Conservation (phyloP, 2,888 invertebrate genomes). For the Galerucella calmariensis region DNA sequence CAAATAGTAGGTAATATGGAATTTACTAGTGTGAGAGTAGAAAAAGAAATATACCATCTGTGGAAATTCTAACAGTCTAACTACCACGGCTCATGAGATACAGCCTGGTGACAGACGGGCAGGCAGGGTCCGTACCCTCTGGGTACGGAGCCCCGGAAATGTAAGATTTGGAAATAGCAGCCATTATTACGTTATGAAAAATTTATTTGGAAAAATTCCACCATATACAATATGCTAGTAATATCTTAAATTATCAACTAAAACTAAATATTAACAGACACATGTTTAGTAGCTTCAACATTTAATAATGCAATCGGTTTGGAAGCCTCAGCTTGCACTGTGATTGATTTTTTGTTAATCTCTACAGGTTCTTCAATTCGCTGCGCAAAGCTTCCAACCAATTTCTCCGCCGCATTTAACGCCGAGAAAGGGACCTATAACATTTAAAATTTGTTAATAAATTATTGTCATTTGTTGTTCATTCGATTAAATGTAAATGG, state of each 20-base stretch:
- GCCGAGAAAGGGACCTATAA: constrained; percentile 76
- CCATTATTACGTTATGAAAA: not conserved
- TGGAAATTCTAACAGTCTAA: too few species aligned
- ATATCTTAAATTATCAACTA: not conserved
- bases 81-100: too few species aligned
- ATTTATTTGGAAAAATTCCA: not conserved
- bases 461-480: not conserved
- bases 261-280: not conserved
- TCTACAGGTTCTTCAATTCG: constrained; percentile 56
- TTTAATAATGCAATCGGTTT: not conserved
- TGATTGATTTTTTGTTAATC: constrained; percentile 13
- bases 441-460: constrained; percentile 7
- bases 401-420: constrained; percentile 73
- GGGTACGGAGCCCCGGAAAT: too few species aligned
- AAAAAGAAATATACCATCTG: too few species aligned
- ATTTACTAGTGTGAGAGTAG: too few species aligned
- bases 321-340: not conserved
- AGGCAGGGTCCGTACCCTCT: too few species aligned
- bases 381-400: constrained; percentile 69
- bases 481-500: not conserved
- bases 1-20: too few species aligned
- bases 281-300: not conserved
- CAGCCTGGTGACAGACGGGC: too few species aligned
- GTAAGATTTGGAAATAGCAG: too few species aligned
- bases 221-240: not conserved